Evolutionary conservation across 1,140 invertebrate species (phyloP).

Genomic region (Sipha flava): DNA sequence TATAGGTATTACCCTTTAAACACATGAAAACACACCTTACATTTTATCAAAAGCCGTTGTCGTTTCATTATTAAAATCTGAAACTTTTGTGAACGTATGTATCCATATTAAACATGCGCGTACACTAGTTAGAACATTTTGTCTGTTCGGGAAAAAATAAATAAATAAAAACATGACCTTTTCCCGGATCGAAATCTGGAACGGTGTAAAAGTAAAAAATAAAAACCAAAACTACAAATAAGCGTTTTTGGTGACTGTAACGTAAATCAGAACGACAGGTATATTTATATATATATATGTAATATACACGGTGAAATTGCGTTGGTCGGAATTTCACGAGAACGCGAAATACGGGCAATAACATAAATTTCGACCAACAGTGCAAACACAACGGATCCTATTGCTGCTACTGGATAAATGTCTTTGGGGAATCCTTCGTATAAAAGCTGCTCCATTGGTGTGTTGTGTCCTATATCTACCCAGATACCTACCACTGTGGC

Average conservation of each 20-base stretch:
- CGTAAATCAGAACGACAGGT: too few relatives aligned
- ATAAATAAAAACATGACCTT: not conserved
- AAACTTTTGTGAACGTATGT: too few relatives aligned
- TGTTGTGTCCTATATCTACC: too few relatives aligned
- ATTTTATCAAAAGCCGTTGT: not conserved
- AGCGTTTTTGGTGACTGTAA: not conserved
- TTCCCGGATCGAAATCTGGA: not conserved
- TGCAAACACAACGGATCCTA: not conserved
- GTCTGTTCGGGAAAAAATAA: too few relatives aligned
- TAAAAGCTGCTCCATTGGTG: not conserved
- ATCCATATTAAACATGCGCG: too few relatives aligned
- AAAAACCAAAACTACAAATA: not conserved
- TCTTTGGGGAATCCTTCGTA: not conserved
- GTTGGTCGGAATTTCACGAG: not conserved
- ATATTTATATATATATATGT: too few relatives aligned
- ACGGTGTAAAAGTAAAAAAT: not conserved
- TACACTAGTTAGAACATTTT: too few relatives aligned
- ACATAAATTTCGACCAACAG: constrained; percentile 14
- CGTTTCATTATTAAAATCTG: too few relatives aligned
- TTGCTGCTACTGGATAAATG: not conserved
- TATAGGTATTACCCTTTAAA: not conserved
- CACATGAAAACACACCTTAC: not conserved
- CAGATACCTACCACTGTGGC: too few relatives aligned
- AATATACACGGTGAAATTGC: not conserved
- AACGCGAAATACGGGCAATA: not conserved